phyloP scores from a whole-genome alignment of 2,888 invertebrate species.

The Petrophora chlorosata region DNA sequence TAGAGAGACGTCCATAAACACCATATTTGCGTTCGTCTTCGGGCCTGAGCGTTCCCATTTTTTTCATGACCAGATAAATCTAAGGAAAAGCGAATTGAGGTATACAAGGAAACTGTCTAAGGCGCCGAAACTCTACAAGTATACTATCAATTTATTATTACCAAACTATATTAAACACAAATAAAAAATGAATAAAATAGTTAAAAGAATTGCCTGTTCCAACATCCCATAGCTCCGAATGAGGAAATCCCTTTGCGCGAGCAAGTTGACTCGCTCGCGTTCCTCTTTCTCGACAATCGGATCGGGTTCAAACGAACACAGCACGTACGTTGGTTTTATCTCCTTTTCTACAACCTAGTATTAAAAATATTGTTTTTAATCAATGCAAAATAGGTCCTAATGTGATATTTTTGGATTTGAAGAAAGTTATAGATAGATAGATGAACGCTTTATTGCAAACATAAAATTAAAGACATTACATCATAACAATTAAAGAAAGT shows the following conservation, averaged over 20 bases:
- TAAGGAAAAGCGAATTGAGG: conserved; percentile 45
- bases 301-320: conserved; percentile 86
- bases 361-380: not conserved
- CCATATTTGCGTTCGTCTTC: conserved; percentile 87
- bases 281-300: conserved; percentile 89
- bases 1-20: conserved; percentile 79
- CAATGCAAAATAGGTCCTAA: too few relatives aligned
- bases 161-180: too few relatives aligned
- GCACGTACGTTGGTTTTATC: conserved; percentile 61
- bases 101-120: too few relatives aligned
- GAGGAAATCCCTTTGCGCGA: conserved; percentile 88
- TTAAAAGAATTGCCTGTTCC: conserved; percentile 76
- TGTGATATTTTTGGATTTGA: too few relatives aligned
- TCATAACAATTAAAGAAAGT: too few relatives aligned
- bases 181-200: not conserved
- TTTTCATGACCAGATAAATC: conserved; percentile 87
- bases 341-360: conserved; percentile 54
- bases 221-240: conserved; percentile 88
- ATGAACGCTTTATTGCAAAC: too few relatives aligned
- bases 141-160: not conserved
- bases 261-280: conserved; percentile 85
- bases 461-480: too few relatives aligned
- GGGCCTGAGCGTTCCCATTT: conserved; percentile 86
- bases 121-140: too few relatives aligned
- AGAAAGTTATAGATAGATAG: too few relatives aligned